Base-by-base conservation (phyloP, 2,113 vertebrate genomes). In the Fregetta grallaria region DNA sequence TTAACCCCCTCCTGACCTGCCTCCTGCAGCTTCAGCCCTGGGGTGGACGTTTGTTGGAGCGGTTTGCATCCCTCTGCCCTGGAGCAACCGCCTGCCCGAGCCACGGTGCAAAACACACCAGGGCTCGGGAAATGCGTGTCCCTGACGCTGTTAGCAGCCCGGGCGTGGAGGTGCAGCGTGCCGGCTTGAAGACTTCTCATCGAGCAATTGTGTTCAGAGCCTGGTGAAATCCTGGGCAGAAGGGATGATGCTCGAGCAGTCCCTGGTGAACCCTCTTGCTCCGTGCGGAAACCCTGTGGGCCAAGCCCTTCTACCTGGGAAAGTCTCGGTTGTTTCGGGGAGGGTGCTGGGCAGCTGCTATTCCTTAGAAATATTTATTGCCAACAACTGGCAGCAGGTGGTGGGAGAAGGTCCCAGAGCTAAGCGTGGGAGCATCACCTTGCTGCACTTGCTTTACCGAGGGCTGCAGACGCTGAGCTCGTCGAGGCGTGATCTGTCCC, bases 161-260 rank as follows among this genome's bases (percentile, higher is more conserved):
- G 13, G 40, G 25, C 1, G 1, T 15, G 25, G 19, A 16, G 36
- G 8, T 55, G 23, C 1, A 2, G 49, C 4, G 1, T 3, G 8
- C 18, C 2, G 7, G 18, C 49, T 34, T 61, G n/a, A 49, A 36
- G 61, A 25, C 73, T 66, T 53, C 58, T 50, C 7, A 8, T 20
- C 40, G 17, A 36, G 14, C 18, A 8, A 7, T 16, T 53, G 42
- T 12, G 7, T 77, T 65, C 34, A 36, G 52, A 72, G 27, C 52
- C 45, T 47, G 55, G 30, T 26, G 14, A 27, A 61, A 42, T 34
- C 53, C 49, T 21, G 50, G 42, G 8, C 27, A n/a, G 15, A 27
- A 53, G 47, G 47, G 53, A 21, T 15, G n/a, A 26, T 61, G 53
- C 29, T 72, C 1, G 0, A 61, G n/a, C 40, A 30, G 38, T 18